Evolutionary conservation across 2,888 invertebrate species (phyloP), one percentile per base, ranked within the genome.

Genomic region (Phengaris arion): DNA sequence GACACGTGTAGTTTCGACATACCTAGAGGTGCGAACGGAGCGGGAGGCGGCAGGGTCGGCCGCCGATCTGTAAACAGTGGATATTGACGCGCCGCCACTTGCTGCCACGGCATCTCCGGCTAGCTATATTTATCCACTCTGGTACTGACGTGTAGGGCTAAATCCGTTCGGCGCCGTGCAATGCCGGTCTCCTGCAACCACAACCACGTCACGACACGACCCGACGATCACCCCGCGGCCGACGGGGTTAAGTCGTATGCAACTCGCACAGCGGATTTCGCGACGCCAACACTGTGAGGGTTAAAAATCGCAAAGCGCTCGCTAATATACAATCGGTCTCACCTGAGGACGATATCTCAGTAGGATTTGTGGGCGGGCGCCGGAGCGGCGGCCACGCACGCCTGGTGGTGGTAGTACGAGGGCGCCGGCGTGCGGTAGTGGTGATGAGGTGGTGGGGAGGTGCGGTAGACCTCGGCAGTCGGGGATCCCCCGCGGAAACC

Each of bases 321-420:
- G 83, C 84, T 77, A 78, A 76, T 22, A 77, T 78, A 77, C 55
- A 79, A 76, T 77, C 76, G 59, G 68, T 77, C 89, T 91, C 81
- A 93, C 93, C 93, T 92, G 88, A 87, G 82, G 83, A 83, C 83
- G 77, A 78, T 83, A 80, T 87, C 89, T 93, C 92, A 94, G 89
- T 93, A 93, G 81, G 93, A 94, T 85, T 94, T 94, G 82, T 93
- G 93, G 74, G 92, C 91, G 74, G 92, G 89, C 74, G 92, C 86
- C 57, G 93, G 92, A 74, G 87, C 92, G 68, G 93, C 92, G 73
- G 94, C 94, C 73, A 94, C 94, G 87, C 95, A 95, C 79, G 95
- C 94, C 85, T 95, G 95, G 81, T 95, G 95, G 80, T 95, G 95
- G 78, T 94, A 92, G 81, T 94, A 92, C 57, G 93, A 87, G 68